Percentiles rank a stretch among this genome's conserved stretches.
Conservation (phyloP, 2,113 vertebrate genomes). For the Entosphenus tridentatus region DNA sequence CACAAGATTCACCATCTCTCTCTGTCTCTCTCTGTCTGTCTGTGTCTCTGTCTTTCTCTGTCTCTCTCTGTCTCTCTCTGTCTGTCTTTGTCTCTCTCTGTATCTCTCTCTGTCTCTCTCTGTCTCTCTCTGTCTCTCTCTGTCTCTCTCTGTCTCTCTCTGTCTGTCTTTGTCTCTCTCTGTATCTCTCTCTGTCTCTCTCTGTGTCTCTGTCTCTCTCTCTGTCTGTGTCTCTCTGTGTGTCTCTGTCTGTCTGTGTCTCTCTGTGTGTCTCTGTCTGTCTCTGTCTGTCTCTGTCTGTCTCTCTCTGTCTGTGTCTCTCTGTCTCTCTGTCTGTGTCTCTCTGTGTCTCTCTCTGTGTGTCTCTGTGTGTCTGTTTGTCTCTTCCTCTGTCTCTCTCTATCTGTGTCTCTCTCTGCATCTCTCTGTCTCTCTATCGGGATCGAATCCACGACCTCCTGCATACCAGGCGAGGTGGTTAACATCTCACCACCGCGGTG, state of each 20-base stretch:
- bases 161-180: background rate
- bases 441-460: no score
- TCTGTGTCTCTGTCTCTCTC: background rate
- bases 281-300: conserved; percentile 1
- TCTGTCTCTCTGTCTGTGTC: background rate
- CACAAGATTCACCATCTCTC: background rate
- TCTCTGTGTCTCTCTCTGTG: background rate
- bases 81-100: background rate
- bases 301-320: background rate
- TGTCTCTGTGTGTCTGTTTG: background rate
- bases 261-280: background rate
- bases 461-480: no score
- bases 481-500: no score
- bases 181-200: background rate
- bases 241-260: background rate
- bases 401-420: background rate
- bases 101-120: background rate
- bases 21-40: background rate
- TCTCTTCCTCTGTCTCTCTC: background rate
- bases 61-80: background rate
- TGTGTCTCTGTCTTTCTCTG: background rate
- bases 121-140: background rate
- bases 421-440: background rate
- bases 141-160: background rate
- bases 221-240: background rate